These are phyloP conservation scores for Ormyrus pomaceus DNA, from an alignment of 2,888 invertebrate species.

Conservation along the genomic window DNA sequence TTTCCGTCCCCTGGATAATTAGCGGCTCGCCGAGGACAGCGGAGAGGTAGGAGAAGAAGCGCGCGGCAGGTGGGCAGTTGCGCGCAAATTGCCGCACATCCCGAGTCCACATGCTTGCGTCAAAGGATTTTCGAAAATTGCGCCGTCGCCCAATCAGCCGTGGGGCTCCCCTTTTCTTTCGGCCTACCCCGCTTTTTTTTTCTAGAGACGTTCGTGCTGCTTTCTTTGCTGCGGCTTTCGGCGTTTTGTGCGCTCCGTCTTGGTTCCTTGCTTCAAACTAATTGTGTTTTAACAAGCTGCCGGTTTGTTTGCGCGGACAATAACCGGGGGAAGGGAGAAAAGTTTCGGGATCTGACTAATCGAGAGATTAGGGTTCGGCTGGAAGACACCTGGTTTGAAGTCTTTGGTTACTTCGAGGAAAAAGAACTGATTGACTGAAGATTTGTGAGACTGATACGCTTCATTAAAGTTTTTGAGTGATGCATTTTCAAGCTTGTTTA, in stretches of 20 bases:
- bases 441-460: not conserved
- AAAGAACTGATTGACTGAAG: not conserved
- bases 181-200: not conserved
- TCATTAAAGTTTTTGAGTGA: no score
- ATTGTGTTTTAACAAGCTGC: slow-evolving; percentile 51
- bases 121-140: slow-evolving; percentile 31
- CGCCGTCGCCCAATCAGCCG: slow-evolving; percentile 35
- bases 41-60: not conserved
- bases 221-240: no score
- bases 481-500: no score
- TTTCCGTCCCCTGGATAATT: not conserved
- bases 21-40: not conserved
- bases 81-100: not conserved
- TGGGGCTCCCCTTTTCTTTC: not conserved
- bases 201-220: no score
- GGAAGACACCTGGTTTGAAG: slow-evolving; percentile 14
- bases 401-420: not conserved
- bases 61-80: slow-evolving; percentile 34
- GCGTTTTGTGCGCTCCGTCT: not conserved
- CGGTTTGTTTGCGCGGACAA: not conserved
- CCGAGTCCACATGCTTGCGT: not conserved
- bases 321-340: slow-evolving; percentile 9
- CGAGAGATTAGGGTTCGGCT: slow-evolving; percentile 9
- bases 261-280: slow-evolving; percentile 22
- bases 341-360: slow-evolving; percentile 13